These are phyloP conservation scores for Agonopterix heracliana DNA, from an alignment of 2,888 invertebrate species.

Conservation along the genomic window DNA sequence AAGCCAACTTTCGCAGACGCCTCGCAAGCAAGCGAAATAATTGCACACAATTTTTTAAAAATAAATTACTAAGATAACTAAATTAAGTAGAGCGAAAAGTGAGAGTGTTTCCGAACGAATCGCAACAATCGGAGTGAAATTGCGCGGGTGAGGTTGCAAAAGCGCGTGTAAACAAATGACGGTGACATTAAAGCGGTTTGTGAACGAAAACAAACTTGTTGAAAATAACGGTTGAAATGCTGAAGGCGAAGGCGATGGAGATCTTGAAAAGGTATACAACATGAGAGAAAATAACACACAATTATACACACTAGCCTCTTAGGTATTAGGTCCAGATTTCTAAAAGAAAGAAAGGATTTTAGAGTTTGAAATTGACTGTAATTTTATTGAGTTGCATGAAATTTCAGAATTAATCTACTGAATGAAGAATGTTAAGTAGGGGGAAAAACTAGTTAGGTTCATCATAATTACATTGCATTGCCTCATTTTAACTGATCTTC, in stretches of 20 bases:
- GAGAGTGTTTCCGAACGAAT: conserved; percentile 9
- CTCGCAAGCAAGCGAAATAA: conserved; percentile 14
- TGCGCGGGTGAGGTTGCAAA: neutral
- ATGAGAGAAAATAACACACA: neutral
- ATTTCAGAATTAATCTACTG: too few species aligned
- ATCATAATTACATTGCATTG: too few species aligned
- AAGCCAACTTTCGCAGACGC: conserved; percentile 54
- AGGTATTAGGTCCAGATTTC: neutral
- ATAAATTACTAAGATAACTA: conserved; percentile 14
- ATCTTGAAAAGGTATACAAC: conserved; percentile 39
- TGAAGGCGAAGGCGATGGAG: conserved; percentile 41
- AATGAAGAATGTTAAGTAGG: too few species aligned
- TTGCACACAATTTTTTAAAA: conserved; percentile 18
- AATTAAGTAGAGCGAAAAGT: conserved; percentile 11
- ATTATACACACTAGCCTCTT: neutral
- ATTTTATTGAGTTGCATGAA: too few species aligned
- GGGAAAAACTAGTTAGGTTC: too few species aligned
- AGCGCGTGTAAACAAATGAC: neutral
- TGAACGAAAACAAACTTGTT: conserved; percentile 2
- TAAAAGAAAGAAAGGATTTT: too few species aligned
- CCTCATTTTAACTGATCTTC: too few species aligned
- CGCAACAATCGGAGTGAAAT: conserved; percentile 1
- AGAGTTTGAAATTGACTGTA: too few species aligned
- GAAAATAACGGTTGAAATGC: conserved; percentile 30
- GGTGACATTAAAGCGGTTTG: conserved; percentile 4